Evolutionary conservation across 2,888 invertebrate species (phyloP).

Genomic region (Tipula helvola): DNA sequence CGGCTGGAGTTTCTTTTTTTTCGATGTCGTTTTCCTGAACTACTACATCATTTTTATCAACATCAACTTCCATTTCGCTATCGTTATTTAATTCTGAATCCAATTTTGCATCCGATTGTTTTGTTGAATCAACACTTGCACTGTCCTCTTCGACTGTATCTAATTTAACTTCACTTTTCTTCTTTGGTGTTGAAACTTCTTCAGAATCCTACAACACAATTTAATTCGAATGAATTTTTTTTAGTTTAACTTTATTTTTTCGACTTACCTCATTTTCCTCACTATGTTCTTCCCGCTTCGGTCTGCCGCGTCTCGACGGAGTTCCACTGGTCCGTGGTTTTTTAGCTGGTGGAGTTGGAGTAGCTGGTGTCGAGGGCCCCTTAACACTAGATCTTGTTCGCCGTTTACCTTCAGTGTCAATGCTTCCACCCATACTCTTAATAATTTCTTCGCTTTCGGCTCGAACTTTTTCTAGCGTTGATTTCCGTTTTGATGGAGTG

Average conservation of each 20-base stretch:
- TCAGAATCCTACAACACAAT: neutral
- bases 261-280: conserved; percentile 7
- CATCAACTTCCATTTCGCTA: conserved; percentile 12
- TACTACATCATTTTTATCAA: conserved; percentile 17
- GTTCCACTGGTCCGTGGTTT: conserved; percentile 26
- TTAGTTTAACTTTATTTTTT: neutral
- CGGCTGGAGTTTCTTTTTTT: conserved; percentile 9
- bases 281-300: conserved; percentile 22
- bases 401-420: conserved; percentile 32
- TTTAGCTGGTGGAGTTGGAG: conserved; percentile 30
- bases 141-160: conserved; percentile 5
- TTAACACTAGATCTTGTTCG: conserved; percentile 33
- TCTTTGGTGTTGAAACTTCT: neutral
- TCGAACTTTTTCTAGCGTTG: conserved; percentile 32
- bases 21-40: conserved; percentile 17
- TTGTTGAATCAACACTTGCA: neutral
- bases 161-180: neutral
- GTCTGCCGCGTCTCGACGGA: conserved; percentile 25
- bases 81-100: neutral
- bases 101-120: conserved; percentile 10
- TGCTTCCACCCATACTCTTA: conserved; percentile 31
- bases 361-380: conserved; percentile 24
- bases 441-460: conserved; percentile 34
- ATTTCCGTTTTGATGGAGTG: conserved; percentile 31
- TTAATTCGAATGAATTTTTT: too few relatives aligned